Conservation (phyloP, 2,888 invertebrate species). For the Ichneumon xanthorius region DNA sequence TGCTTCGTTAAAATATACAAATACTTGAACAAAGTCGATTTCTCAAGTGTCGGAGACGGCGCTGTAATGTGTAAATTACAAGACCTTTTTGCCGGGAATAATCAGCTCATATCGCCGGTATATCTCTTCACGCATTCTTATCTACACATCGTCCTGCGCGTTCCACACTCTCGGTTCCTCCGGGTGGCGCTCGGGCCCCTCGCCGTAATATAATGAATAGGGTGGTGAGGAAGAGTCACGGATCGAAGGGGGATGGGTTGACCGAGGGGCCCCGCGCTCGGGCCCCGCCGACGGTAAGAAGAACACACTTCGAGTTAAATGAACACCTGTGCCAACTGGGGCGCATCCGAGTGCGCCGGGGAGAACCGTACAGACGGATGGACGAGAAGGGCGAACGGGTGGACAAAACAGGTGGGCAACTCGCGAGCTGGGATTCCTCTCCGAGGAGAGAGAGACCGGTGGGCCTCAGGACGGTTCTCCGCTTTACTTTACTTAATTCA, state of each 20-base stretch:
- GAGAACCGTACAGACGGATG: slow-evolving; percentile 70
- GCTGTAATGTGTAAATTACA: slow-evolving; percentile 1
- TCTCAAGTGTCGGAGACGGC: neutral
- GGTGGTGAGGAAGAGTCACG: slow-evolving; percentile 51
- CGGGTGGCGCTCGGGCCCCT: slow-evolving; percentile 71
- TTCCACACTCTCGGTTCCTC: slow-evolving; percentile 66
- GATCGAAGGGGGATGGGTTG: slow-evolving; percentile 58
- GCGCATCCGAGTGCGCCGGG: slow-evolving; percentile 77
- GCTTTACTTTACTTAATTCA: slow-evolving; percentile 63
- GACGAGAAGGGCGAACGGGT: slow-evolving; percentile 78
- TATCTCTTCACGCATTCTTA: slow-evolving; percentile 18
- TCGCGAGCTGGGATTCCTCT: slow-evolving; percentile 78
- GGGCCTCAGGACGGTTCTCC: slow-evolving; percentile 51
- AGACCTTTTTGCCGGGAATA: slow-evolving; percentile 2
- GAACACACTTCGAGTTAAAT: slow-evolving; percentile 74
- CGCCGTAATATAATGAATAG: slow-evolving; percentile 69
- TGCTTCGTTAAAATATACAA: neutral
- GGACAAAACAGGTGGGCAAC: slow-evolving; percentile 83
- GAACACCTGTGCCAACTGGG: slow-evolving; percentile 85
- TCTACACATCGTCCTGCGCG: slow-evolving; percentile 41
- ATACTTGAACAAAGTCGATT: neutral
- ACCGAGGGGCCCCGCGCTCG: slow-evolving; percentile 28
- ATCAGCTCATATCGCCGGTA: slow-evolving; percentile 6
- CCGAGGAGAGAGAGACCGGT: slow-evolving; percentile 66
- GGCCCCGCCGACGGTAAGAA: slow-evolving; percentile 48